Percentiles rank a stretch among this genome's conserved stretches.
phyloP scores from a whole-genome alignment of 2,888 invertebrate genomes.

The Temnothorax unifasciatus region DNA sequence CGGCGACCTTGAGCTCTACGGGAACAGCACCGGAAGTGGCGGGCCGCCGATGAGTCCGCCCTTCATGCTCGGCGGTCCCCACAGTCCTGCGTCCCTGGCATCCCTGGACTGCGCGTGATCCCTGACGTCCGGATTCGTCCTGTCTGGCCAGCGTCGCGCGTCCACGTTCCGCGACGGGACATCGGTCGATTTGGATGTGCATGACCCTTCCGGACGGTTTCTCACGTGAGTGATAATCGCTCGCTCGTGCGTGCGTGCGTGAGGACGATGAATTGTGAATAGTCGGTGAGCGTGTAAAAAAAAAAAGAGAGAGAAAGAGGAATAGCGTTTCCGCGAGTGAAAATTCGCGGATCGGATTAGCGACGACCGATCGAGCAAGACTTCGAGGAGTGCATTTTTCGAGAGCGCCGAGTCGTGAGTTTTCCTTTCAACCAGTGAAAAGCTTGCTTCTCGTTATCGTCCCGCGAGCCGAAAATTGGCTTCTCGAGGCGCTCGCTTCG shows the following conservation, averaged over 20 bases:
- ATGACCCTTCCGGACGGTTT: slow-evolving; percentile 9
- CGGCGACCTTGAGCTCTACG: slow-evolving; percentile 85
- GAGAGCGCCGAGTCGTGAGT: background rate
- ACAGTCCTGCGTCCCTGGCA: slow-evolving; percentile 91
- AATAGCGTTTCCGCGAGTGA: background rate
- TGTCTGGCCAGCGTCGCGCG: slow-evolving; percentile 17
- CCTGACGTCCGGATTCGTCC: slow-evolving; percentile 40
- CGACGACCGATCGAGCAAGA: slow-evolving; percentile 7
- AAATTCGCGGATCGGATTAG: background rate
- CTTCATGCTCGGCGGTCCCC: slow-evolving; percentile 90
- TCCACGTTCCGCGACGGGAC: slow-evolving; percentile 5
- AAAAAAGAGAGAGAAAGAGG: background rate
- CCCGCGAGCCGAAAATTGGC: background rate
- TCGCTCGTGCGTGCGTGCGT: slow-evolving; percentile 26
- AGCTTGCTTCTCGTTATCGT: background rate
- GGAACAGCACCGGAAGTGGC: slow-evolving; percentile 89
- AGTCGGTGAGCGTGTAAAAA: slow-evolving; percentile 13
- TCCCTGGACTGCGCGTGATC: slow-evolving; percentile 92
- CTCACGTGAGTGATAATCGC: slow-evolving; percentile 17
- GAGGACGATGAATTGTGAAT: slow-evolving; percentile 23
- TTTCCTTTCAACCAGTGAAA: background rate
- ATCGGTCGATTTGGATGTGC: background rate
- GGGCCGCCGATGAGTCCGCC: slow-evolving; percentile 91
- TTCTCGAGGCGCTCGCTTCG: slow-evolving; percentile 20
- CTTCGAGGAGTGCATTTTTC: slow-evolving; percentile 7